Conservation (phyloP, 2,797 vertebrate genomes). For the Sciaenops ocellatus region DNA sequence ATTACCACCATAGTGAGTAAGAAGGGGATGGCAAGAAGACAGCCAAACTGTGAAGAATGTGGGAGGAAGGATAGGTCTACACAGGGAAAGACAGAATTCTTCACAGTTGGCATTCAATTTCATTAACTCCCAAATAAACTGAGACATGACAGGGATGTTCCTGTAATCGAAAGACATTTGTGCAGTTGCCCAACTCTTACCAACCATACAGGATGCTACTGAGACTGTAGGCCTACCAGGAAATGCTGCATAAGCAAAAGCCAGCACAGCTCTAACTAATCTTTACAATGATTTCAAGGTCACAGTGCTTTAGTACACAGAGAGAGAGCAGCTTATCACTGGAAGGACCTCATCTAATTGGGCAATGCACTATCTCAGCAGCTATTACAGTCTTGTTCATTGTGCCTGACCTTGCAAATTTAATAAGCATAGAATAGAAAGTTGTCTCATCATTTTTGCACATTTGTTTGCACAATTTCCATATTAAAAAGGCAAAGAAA, state of each 20-base stretch:
- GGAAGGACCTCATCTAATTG: slow-evolving; percentile 70
- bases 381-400: slow-evolving; percentile 66
- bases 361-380: slow-evolving; percentile 69
- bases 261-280: slow-evolving; percentile 57
- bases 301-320: slow-evolving; percentile 54
- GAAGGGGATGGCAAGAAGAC: slow-evolving; percentile 68
- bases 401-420: slow-evolving; percentile 73
- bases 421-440: slow-evolving; percentile 70
- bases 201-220: slow-evolving; percentile 28
- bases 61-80: slow-evolving; percentile 39
- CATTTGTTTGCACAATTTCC: slow-evolving; percentile 49
- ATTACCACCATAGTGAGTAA: slow-evolving; percentile 80
- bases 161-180: slow-evolving; percentile 41
- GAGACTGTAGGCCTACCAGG: slow-evolving; percentile 20
- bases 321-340: slow-evolving; percentile 60
- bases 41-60: slow-evolving; percentile 57
- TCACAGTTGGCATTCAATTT: slow-evolving; percentile 53
- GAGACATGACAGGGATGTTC: slow-evolving; percentile 49
- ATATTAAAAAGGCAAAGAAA: slow-evolving; percentile 52
- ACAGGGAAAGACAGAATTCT: slow-evolving; percentile 52
- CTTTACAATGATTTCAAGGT: slow-evolving; percentile 73
- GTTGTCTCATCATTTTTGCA: slow-evolving; percentile 55
- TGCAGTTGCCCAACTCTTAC: slow-evolving; percentile 34
- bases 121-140: slow-evolving; percentile 54
- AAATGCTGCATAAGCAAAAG: slow-evolving; percentile 46